Evolutionary conservation across 2,888 invertebrate species (phyloP).

Genomic region (Pyrgus malvae): DNA sequence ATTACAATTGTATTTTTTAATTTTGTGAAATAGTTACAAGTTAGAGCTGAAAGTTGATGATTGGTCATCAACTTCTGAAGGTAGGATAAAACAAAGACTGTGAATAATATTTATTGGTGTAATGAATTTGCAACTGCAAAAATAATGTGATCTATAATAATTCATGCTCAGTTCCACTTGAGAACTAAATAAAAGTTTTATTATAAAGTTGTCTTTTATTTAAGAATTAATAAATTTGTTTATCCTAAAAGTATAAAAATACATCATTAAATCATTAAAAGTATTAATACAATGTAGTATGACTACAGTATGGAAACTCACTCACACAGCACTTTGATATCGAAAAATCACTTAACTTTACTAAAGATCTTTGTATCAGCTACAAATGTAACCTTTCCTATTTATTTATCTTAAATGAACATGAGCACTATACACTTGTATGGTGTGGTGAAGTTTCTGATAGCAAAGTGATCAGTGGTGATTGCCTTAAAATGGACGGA

Average conservation of each 20-base stretch:
- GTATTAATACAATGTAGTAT: conserved; percentile 19
- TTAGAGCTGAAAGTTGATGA: no score
- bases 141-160: neutral
- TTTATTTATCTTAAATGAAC: no score
- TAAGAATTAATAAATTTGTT: conserved; percentile 4
- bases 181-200: neutral
- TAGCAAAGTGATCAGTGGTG: neutral
- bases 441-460: neutral
- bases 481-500: conserved; percentile 63
- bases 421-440: neutral
- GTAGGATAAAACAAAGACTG: neutral
- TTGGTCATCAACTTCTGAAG: neutral
- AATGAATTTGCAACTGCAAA: conserved; percentile 2
- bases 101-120: neutral
- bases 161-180: conserved; percentile 13
- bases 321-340: neutral
- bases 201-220: neutral
- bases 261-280: conserved; percentile 10
- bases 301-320: conserved; percentile 7
- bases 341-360: neutral
- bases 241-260: conserved; percentile 7
- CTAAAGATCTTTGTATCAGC: no score
- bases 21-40: no score
- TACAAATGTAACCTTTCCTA: no score
- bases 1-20: no score